A percentile compares a stretch with the other conserved stretches of the same genome.
Conservation (phyloP, 2,797 vertebrate species). For the Sarcoramphus papa region DNA sequence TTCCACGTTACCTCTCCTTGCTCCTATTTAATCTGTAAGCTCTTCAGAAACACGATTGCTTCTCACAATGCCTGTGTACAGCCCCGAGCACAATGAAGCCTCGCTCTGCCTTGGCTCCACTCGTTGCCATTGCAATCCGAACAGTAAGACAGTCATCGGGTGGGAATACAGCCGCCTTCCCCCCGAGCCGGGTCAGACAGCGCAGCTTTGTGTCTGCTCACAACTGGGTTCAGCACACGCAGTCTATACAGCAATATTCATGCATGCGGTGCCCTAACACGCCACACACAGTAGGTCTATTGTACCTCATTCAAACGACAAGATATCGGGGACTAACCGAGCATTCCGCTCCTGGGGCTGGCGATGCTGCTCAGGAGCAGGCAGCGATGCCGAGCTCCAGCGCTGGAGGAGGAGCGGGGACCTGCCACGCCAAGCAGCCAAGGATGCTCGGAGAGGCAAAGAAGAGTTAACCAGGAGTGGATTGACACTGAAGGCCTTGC, state of each 20-base stretch:
- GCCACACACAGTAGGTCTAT: background rate
- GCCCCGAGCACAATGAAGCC: background rate
- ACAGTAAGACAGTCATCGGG: background rate
- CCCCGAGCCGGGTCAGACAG: background rate
- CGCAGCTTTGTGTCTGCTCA: background rate
- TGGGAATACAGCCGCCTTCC: background rate
- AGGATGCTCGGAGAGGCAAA: background rate
- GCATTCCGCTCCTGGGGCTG: rapidly evolving
- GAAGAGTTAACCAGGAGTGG: background rate
- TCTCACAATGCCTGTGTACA: background rate
- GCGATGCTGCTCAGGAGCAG: background rate
- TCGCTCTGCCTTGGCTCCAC: background rate
- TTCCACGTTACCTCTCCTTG: background rate
- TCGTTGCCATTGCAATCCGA: rapidly evolving
- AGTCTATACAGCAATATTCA: background rate
- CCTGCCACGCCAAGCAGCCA: background rate
- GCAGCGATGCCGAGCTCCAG: background rate
- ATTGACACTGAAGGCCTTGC: no score
- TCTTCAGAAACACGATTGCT: background rate
- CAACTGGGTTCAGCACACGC: background rate
- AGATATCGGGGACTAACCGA: rapidly evolving
- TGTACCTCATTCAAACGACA: background rate
- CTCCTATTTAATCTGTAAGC: background rate
- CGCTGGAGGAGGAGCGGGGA: rapidly evolving
- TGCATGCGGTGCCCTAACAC: background rate